Evolutionary conservation across 2,888 invertebrate genomes (phyloP), one percentile per base, ranked within the genome.

Genomic region (Unio pictorum): DNA sequence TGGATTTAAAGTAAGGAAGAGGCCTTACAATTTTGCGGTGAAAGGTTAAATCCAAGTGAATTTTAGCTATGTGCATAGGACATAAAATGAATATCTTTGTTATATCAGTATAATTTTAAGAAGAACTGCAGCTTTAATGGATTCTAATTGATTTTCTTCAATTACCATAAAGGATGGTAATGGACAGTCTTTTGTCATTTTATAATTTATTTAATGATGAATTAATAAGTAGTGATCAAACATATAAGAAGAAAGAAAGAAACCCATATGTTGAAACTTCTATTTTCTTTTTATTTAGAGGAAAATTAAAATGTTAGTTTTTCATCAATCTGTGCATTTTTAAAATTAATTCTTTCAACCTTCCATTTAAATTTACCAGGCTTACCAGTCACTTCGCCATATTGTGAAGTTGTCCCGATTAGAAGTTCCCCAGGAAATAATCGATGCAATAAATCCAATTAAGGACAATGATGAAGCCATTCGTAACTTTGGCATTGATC

Each of bases 381-480:
- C 92, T 62, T 93, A 92, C 80, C 91, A 92, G 72, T 92, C 92
- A 4, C 88, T 94, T 34, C 84, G 91, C 15, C 92, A 92, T 79
- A 93, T 94, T 83, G 91, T 92, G 3, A 91, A 91, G 68, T 91
- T 94, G 30, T 95, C 95, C 73, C 92, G 93, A 84, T 91, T 95
- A 55, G 92, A 92, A 71, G 92, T 95, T 20, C 94, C 95, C 0
- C 83, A 92, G 57, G 91, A 92, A 76, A 91, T 95, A 65, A 87
- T 92, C 26, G 89, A 92, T 63, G 90, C 91, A 64, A 89, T 95
- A 30, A 90, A 92, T 71, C 90, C 91, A 23, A 91, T 93, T 66
- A 92, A 93, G 83, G 91, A 92, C 77, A 92, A 94, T 82, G 92
- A 93, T 68, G 92, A 92, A 72, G 92, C 92, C 3, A 91, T 94